A percentile compares a stretch with the other conserved stretches of the same genome.
Evolutionary conservation across 1,140 invertebrate genomes (phyloP).

Genomic region (Euglossa dilemma): DNA sequence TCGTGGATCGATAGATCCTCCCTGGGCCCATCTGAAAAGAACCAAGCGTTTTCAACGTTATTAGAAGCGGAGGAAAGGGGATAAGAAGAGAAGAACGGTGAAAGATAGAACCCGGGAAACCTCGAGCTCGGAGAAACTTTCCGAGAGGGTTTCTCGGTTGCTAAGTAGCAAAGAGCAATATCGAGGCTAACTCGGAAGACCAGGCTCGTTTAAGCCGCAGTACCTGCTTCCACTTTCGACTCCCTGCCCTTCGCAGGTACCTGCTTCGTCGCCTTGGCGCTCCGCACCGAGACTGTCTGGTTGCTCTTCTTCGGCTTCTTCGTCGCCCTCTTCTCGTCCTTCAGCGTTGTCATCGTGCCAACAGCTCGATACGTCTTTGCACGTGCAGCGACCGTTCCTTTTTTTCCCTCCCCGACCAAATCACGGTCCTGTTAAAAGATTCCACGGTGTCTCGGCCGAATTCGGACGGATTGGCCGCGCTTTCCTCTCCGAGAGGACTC

Average conservation of each 20-base stretch:
- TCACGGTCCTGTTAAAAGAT: background rate
- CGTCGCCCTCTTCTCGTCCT: conserved; percentile 64
- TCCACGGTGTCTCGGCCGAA: background rate
- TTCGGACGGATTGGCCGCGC: background rate
- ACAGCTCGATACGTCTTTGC: background rate
- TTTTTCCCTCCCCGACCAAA: background rate
- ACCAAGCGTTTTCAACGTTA: background rate
- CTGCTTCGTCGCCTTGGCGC: conserved; percentile 44
- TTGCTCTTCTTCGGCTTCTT: conserved; percentile 53
- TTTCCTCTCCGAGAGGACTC: background rate
- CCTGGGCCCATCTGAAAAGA: background rate
- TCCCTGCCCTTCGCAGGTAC: conserved; percentile 14
- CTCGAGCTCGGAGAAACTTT: background rate
- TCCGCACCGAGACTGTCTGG: conserved; percentile 46
- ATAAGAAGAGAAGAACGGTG: background rate
- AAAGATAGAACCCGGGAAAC: background rate
- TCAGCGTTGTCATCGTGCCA: conserved; percentile 67
- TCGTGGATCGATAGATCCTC: too few species aligned
- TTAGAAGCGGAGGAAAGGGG: background rate
- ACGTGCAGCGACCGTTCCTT: background rate
- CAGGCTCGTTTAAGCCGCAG: background rate
- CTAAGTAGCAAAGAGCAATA: background rate
- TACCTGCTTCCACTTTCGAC: conserved; percentile 26
- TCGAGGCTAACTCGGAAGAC: background rate
- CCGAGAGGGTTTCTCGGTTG: background rate